Conservation (phyloP, 2,113 vertebrate species). For the Gobius niger region DNA sequence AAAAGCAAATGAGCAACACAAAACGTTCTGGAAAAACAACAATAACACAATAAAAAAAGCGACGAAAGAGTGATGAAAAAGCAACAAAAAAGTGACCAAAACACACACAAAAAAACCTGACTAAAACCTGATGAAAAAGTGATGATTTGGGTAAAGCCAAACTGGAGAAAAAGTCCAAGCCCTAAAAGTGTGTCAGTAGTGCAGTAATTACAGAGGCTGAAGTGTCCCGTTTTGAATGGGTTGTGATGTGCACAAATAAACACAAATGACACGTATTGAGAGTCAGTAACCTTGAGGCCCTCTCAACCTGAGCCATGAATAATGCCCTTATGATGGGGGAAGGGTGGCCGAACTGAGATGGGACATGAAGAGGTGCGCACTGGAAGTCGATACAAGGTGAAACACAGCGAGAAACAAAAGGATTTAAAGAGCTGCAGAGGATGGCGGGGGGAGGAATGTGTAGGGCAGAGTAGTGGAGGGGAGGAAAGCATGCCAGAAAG, state of each 20-base stretch:
- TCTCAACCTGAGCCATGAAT: slow-evolving; percentile 42
- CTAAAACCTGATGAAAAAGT: too few relatives aligned
- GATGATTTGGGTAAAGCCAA: too few relatives aligned
- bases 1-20: too few relatives aligned
- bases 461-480: slow-evolving; percentile 32
- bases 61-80: too few relatives aligned
- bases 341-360: not conserved
- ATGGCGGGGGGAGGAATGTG: slow-evolving; percentile 29
- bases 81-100: too few relatives aligned
- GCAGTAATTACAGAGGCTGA: too few relatives aligned
- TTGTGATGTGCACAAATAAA: not conserved
- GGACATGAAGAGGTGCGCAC: slow-evolving; percentile 30
- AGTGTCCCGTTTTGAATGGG: not conserved
- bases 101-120: too few relatives aligned
- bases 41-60: too few relatives aligned
- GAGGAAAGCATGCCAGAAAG: slow-evolving; percentile 66
- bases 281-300: slow-evolving; percentile 69
- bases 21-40: too few relatives aligned
- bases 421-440: slow-evolving; percentile 48
- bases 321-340: slow-evolving; percentile 51
- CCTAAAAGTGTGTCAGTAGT: too few relatives aligned
- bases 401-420: slow-evolving; percentile 31
- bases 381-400: slow-evolving; percentile 43
- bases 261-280: slow-evolving; percentile 22
- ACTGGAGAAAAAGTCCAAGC: too few relatives aligned